These are phyloP conservation scores for Noctua janthe DNA, from an alignment of 2,888 invertebrate species.

Conservation along the genomic window DNA sequence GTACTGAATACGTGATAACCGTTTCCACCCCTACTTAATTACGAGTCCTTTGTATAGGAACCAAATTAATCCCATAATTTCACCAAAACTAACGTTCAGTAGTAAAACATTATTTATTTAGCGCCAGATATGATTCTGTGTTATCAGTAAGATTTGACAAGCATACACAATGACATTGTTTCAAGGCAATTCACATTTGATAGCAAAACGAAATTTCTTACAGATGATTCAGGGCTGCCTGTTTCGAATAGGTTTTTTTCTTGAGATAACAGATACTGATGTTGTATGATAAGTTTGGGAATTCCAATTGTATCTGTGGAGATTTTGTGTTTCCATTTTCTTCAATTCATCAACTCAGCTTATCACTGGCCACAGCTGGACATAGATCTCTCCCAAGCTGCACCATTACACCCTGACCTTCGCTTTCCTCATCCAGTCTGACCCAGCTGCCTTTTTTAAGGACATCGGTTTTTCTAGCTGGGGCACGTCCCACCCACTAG, in stretches of 20 bases:
- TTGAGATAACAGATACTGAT: slow-evolving; percentile 10
- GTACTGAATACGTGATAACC: too few species aligned
- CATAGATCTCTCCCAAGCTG: not conserved
- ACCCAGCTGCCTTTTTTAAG: not conserved
- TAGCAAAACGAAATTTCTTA: slow-evolving; percentile 37
- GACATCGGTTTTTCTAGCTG: not conserved
- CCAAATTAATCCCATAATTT: not conserved
- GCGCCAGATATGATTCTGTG: slow-evolving; percentile 27
- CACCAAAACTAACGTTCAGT: slow-evolving; percentile 31
- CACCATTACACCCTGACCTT: not conserved
- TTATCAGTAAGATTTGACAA: slow-evolving; percentile 58
- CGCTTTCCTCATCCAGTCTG: not conserved
- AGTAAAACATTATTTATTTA: slow-evolving; percentile 50
- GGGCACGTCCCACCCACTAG: not conserved
- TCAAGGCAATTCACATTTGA: slow-evolving; percentile 53
- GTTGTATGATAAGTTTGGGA: slow-evolving; percentile 1
- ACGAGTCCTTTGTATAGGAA: too few species aligned
- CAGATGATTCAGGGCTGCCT: slow-evolving; percentile 42
- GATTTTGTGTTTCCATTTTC: slow-evolving; percentile 3
- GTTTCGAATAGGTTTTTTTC: not conserved
- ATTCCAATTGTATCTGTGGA: not conserved
- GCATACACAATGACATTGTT: slow-evolving; percentile 48
- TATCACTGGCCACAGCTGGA: not conserved
- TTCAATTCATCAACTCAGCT: not conserved
- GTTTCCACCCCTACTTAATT: too few species aligned